These are phyloP conservation scores for Sesia apiformis DNA, from an alignment of 2,888 invertebrate species.

Conservation along the genomic window DNA sequence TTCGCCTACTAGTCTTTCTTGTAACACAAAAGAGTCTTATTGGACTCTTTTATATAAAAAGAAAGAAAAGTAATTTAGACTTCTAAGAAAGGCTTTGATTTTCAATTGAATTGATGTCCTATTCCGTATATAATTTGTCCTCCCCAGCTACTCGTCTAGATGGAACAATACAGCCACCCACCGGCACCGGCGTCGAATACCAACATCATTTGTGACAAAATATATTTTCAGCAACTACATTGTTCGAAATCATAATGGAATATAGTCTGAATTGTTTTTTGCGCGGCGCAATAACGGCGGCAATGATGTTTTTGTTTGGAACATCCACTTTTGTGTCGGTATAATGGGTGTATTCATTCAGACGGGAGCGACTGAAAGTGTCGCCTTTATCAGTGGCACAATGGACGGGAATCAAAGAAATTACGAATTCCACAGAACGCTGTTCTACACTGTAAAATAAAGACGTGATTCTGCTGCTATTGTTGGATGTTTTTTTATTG, in stretches of 20 bases:
- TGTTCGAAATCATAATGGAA: conserved; percentile 52
- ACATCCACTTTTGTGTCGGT: conserved; percentile 64
- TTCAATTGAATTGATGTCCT: not conserved
- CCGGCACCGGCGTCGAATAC: not conserved
- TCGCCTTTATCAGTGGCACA: conserved; percentile 67
- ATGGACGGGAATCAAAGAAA: conserved; percentile 69
- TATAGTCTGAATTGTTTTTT: conserved; percentile 50
- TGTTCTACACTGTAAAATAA: conserved; percentile 61
- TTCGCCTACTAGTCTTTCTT: no score
- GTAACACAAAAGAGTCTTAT: not conserved
- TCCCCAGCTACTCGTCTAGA: not conserved
- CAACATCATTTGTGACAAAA: conserved; percentile 39
- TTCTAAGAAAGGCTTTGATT: no score
- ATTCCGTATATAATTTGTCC: conserved; percentile 3
- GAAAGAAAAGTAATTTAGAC: not conserved
- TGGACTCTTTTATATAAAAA: not conserved
- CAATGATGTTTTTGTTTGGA: conserved; percentile 64
- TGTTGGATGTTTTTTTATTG: conserved; percentile 8
- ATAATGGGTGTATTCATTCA: conserved; percentile 71
- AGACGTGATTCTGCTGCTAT: conserved; percentile 18
- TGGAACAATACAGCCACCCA: conserved; percentile 5
- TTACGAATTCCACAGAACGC: conserved; percentile 53
- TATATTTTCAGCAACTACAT: conserved; percentile 40
- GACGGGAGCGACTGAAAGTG: conserved; percentile 57
- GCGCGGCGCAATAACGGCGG: conserved; percentile 43